Conservation (phyloP, 2,113 vertebrate genomes). For the Fulica atra region DNA sequence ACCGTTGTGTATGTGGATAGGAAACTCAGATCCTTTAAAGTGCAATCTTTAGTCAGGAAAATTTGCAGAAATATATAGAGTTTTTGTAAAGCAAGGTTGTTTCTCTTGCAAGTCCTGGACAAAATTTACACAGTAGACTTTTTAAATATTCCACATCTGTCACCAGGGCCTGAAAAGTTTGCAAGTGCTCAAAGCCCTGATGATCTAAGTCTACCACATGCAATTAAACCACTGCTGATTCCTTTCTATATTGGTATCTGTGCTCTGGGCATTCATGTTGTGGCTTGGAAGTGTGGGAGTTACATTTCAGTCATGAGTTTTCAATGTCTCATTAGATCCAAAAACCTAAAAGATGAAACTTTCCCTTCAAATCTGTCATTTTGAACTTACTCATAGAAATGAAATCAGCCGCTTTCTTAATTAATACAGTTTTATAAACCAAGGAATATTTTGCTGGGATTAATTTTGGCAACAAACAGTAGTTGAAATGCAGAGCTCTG, state of each 20-base stretch:
- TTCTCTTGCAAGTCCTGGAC: neutral
- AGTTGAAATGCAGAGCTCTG: constrained; percentile 27
- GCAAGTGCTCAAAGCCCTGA: neutral
- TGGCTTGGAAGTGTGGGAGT: neutral
- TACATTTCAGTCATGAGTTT: neutral
- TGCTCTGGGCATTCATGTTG: neutral
- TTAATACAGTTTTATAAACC: constrained; percentile 33
- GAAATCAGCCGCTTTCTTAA: neutral
- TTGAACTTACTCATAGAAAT: neutral
- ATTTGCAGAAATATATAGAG: neutral
- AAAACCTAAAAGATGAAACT: neutral
- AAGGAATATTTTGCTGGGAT: constrained; percentile 15
- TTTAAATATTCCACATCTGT: neutral
- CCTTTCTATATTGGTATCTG: neutral
- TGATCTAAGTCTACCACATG: neutral
- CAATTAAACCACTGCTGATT: neutral
- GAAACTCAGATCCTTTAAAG: neutral
- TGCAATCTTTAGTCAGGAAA: neutral
- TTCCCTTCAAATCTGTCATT: neutral
- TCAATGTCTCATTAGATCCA: neutral
- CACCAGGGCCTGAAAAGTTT: neutral
- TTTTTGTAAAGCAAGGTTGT: neutral
- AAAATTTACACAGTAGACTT: neutral
- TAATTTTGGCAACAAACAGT: constrained; percentile 33
- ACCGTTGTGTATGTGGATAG: neutral